Percentiles rank a stretch among this genome's conserved stretches.
Evolutionary conservation across 2,797 vertebrate species (phyloP).

Genomic region (Enteromius unitaeniatus): DNA sequence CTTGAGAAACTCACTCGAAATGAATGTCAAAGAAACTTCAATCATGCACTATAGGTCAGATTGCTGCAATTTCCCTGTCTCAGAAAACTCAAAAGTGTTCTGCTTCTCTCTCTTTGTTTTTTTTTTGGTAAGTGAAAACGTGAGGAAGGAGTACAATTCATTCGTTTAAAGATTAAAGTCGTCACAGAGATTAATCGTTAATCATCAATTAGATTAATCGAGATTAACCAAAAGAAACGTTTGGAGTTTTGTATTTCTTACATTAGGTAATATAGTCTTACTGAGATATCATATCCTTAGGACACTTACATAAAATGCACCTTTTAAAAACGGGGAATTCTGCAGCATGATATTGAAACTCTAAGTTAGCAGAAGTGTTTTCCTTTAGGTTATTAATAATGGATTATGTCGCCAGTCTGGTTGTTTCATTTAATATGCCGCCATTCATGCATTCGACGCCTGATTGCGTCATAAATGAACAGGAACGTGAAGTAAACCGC

Average conservation of each 20-base stretch:
- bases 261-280: neutral
- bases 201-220: no score
- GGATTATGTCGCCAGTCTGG: slow-evolving; percentile 69
- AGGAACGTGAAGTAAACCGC: slow-evolving; percentile 46
- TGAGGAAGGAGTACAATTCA: neutral
- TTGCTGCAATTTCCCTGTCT: slow-evolving; percentile 46
- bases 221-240: neutral
- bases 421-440: slow-evolving; percentile 66
- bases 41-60: slow-evolving; percentile 54
- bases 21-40: slow-evolving; percentile 67
- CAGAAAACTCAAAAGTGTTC: neutral
- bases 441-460: slow-evolving; percentile 69
- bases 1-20: slow-evolving; percentile 59
- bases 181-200: no score
- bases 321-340: neutral
- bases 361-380: slow-evolving; percentile 68
- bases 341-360: slow-evolving; percentile 8
- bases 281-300: neutral
- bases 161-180: slow-evolving; percentile 1
- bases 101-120: neutral
- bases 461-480: slow-evolving; percentile 59
- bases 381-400: slow-evolving; percentile 72
- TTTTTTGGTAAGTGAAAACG: slow-evolving; percentile 6
- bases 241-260: neutral
- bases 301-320: no score